Base-by-base conservation (phyloP, 1,140 invertebrate genomes). In the Paramacrobiotus metropolitanus region DNA sequence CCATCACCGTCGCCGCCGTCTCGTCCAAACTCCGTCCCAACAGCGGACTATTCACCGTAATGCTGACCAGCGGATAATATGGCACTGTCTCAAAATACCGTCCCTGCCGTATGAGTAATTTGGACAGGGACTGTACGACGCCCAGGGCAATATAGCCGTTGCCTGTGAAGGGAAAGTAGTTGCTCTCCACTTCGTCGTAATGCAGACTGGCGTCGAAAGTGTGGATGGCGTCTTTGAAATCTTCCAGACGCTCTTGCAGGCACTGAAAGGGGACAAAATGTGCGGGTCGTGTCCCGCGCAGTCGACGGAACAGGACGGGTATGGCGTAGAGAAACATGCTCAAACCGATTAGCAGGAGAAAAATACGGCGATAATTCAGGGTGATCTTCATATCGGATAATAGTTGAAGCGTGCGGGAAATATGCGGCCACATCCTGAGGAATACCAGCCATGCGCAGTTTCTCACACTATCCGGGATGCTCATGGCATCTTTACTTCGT, bases 171-270 rank as follows among this genome's bases (percentile, higher is more conserved):
- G 48, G 48, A 28, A 55, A 55, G 48, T 55, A 55, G 24, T 28
- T 55, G 48, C 48, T 55, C 24, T 55, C 48, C 15, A 55, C 48
- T 28, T 55, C 48, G 48, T 55, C 48, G 24, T 55, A 55, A 55
- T 55, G 48, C 48, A 55, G 24, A 15, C 15, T 20, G 28, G 48
- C 15, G 48, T 55, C 48, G 28, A 55, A 55, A 9, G 48, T 20
- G 24, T 55, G 24, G 4, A 55, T 24, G 15, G 48, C 15, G 15
- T 24, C 24, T 24, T 55, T 55, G 15, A 15, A 55, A 20, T 15
- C 24, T 4, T 55, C 48, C 48, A 55, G 48, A 15, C 48, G 48
- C 28, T 55, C 48, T 24, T 55, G 48, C 15, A 55, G 48, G 48
- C 48, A 55, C 15, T 24, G 15, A 15, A 24, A 20, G 4, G 48